Base-by-base conservation (phyloP, 2,113 vertebrate species). In the Theristicus caerulescens region DNA sequence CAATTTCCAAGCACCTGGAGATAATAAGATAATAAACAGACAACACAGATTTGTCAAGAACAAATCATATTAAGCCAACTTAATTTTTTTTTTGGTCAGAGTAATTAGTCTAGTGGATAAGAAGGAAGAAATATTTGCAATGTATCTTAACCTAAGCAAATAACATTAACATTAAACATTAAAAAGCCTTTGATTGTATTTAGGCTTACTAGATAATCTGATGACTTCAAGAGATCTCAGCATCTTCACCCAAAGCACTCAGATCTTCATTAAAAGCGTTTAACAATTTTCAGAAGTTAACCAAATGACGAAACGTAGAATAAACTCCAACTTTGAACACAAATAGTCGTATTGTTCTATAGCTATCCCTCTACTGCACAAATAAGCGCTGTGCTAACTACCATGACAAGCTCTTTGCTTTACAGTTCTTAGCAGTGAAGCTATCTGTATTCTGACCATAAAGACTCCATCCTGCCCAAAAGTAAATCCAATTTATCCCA, bases 21-120 rank as follows among this genome's bases (percentile, higher is more conserved):
- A 86, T 73, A 90, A 88, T 49, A 90, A 84, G 77, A 91, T 47
- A 91, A 90, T 77, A 96, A 86, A 92, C 52, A 96, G 89, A 70
- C 59, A 91, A 66, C 62, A 77, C 13, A 78, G 22, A 96, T 74
- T 88, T 96, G 49, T 71, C 72, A 93, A 79, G 81, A 96, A 77
- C 51, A 94, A 89, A 96, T 84, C 12, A 14, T 47, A 90, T 94
- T 89, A 93, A 92, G 74, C 5, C 38, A 83, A 51, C 12, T 16
- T 88, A 82, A 40, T 84, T 67, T 71, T 79, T 80, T 79, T 85
- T 59, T 69, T 67, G 3, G 29, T 76, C 58, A 47, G 44, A 87
- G 44, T 91, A 91, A 82, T 85, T 91, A 90, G 69, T 49, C 38
- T 57, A 79, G n/a, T 26, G 49, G 44, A 59, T 90, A 79, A 82